These are phyloP conservation scores for Diarsia rubi DNA, from an alignment of 2,888 invertebrate species.

Conservation along the genomic window DNA sequence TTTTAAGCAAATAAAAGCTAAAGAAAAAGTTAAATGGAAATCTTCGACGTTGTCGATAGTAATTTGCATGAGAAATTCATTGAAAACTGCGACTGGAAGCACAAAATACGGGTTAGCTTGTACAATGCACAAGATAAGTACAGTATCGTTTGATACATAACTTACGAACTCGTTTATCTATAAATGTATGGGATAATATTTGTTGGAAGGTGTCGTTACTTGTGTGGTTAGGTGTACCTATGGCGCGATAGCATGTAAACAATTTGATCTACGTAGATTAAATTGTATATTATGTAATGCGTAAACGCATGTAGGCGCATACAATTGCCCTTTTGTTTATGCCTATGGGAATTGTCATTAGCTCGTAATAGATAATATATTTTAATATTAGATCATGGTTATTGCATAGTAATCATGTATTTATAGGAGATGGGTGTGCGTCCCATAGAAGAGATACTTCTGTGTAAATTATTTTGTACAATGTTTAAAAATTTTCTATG, in stretches of 20 bases:
- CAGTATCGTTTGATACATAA: slow-evolving; percentile 43
- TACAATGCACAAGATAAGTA: slow-evolving; percentile 52
- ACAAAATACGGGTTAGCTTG: slow-evolving; percentile 56
- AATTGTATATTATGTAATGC: slow-evolving; percentile 61
- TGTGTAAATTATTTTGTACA: slow-evolving; percentile 88
- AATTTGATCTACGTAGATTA: slow-evolving; percentile 61
- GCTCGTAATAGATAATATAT: slow-evolving; percentile 73
- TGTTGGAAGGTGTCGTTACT: slow-evolving; percentile 54
- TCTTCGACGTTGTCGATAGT: slow-evolving; percentile 24
- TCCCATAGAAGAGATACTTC: slow-evolving; percentile 72
- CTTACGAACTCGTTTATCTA: slow-evolving; percentile 39
- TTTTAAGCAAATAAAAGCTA: slow-evolving; percentile 23
- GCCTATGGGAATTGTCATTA: slow-evolving; percentile 73
- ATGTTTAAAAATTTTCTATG: slow-evolving; percentile 80
- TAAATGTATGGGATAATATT: slow-evolving; percentile 51
- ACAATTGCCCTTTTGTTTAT: slow-evolving; percentile 64
- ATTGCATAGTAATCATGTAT: slow-evolving; percentile 78
- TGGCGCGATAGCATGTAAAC: slow-evolving; percentile 51
- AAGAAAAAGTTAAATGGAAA: slow-evolving; percentile 53
- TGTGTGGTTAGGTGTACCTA: slow-evolving; percentile 59
- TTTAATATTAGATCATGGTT: slow-evolving; percentile 76
- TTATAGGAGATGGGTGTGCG: slow-evolving; percentile 70
- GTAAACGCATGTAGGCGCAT: slow-evolving; percentile 68
- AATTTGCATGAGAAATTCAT: slow-evolving; percentile 36
- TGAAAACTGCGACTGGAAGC: slow-evolving; percentile 61